Percentiles rank a stretch among this genome's conserved stretches.
Conservation (phyloP, 1,140 invertebrate species). For the Scaptodrosophila lebanonensis region DNA sequence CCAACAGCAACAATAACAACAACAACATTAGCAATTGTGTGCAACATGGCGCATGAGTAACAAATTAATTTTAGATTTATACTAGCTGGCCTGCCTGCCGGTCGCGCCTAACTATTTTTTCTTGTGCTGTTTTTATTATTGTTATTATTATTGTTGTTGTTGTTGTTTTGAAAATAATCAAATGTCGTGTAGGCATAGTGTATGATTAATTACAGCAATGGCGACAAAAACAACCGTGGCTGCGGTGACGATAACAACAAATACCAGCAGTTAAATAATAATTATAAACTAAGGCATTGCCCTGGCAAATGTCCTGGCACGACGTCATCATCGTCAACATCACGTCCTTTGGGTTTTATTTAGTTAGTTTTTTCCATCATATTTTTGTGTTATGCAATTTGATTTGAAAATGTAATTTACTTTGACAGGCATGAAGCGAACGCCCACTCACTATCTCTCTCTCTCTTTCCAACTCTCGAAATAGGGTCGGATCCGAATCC, state of each 20-base stretch:
- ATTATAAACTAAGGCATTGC: constrained; percentile 40
- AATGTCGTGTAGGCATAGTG: constrained; percentile 49
- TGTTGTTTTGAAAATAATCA: constrained; percentile 52
- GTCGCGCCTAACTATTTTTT: constrained; percentile 1
- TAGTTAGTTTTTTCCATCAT: neutral
- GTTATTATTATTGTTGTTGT: constrained; percentile 17
- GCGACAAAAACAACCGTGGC: too few relatives aligned
- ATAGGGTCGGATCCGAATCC: constrained; percentile 75
- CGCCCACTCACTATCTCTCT: neutral
- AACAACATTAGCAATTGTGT: constrained; percentile 9
- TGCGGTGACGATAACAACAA: constrained; percentile 23
- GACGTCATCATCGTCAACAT: too few relatives aligned
- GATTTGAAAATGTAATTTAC: constrained; percentile 26
- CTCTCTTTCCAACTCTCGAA: neutral
- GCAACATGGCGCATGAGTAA: constrained; percentile 37
- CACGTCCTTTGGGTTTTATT: too few relatives aligned
- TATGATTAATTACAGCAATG: constrained; percentile 72
- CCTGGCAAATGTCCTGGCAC: too few relatives aligned
- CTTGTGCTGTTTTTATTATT: neutral
- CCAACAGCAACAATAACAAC: constrained; percentile 12
- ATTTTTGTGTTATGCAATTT: constrained; percentile 20
- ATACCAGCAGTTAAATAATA: constrained; percentile 46
- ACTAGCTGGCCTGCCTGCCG: too few relatives aligned
- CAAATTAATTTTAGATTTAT: constrained; percentile 73
- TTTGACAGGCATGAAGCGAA: constrained; percentile 15